Evolutionary conservation across 1,140 invertebrate species (phyloP), one percentile per base, ranked within the genome.

Genomic region (Lepidostoma basale): DNA sequence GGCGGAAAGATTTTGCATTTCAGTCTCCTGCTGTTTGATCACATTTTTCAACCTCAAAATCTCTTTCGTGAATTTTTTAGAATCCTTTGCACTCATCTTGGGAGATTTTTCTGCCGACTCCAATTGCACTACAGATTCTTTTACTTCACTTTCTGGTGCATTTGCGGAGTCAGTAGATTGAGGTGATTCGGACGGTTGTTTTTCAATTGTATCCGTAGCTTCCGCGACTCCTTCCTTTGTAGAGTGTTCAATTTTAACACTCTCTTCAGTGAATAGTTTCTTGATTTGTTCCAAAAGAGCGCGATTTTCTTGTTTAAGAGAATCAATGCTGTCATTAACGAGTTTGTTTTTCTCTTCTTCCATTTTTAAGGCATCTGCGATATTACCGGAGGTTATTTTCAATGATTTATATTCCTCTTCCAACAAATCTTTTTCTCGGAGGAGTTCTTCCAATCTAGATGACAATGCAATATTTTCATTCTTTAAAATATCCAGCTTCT

Each of bases 401-500:
- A 74, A 20, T 0, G 28, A 40, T 39, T 73, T 49, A 39, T 73
- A 68, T 44, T 75, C 62, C 30, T 73, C 64, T 56, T 76, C 67
- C n/a, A 77, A 59, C 4, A 39, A 74, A 49, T 68, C 63, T 74
- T 68, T 74, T 68, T 76, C 74, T 16, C 23, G 65, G 26, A 74
- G 66, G 4, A 78, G 70, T 56, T 75, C 62, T 28, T 76, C 74
- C 26, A 81, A 40, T 52, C 68, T 77, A 0, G 2, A 67, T 44
- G 69, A 73, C 26, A 77, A 63, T 45, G 67, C 67, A 64, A 73
- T 79, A 59, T 90, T 90, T 76, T 90, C 89, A 12, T 82, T 74
- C 4, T 82, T 86, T 18, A 90, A 76, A 58, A 82, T 81, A 73
- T 87, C 88, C 77, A 91, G 85, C 75, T 89, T 89, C 62, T 87